Base-by-base conservation (phyloP, 2,113 vertebrate species). In the Rousettus leschenaultii region DNA sequence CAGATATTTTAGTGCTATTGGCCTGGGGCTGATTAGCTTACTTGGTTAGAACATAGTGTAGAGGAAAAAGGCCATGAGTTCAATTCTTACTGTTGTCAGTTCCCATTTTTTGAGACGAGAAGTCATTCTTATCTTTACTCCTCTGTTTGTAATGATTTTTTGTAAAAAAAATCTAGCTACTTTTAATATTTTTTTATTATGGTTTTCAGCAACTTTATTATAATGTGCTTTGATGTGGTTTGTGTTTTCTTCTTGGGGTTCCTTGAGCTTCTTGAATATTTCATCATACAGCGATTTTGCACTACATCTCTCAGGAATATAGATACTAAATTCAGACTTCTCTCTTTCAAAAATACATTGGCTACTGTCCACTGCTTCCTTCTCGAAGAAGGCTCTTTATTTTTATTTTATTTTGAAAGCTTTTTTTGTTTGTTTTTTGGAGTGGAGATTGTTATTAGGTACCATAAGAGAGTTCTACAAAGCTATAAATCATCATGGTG, bases 241-340 rank as follows among this genome's bases (percentile, higher is more conserved):
- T 84, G 30, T 45, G 5, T 65, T 63, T 71, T 83, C 24, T 92
- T 22, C n/a, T 70, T 55, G 35, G 12, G 3, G 12, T 63, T 94
- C 66, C 11, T 70, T 79, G 30, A 91, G 19, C 18, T 85, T 89
- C 24, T 79, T 71, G 19, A 74, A 99, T 99, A 99, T 98, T 97
- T 99, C 98, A 13, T 96, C 98, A 97, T 98, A 99, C 79, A 99
- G 97, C 0, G 97, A 97, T 97, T 99, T 99, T 94, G 98, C 99
- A 94, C 99, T 98, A 85, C 99, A 99, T 74, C 99, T 99, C 96
- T 99, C 99, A 10, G 99, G 99, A 96, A 99, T 98, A 92, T 94
- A 98, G 51, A 99, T 98, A n/a, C 98, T 96, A 61, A 98, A 98
- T 45, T 99, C 98, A 19, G 98, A 75, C 73, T 98, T 97, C 16